Base-by-base conservation (phyloP, 2,888 invertebrate species). In the Polylopha cassiicola region DNA sequence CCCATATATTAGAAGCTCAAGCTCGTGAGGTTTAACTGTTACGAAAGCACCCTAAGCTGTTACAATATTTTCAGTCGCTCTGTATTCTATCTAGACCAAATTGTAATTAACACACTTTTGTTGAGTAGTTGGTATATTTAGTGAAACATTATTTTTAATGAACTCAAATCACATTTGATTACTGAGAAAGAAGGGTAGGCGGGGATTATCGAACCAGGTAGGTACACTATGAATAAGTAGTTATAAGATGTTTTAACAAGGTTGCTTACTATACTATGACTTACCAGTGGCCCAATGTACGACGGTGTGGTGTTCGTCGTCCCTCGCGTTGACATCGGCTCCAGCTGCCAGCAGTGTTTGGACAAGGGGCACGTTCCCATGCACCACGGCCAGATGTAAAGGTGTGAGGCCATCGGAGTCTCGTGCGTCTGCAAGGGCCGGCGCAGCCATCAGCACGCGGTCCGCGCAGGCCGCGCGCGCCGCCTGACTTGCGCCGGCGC, bases 241-340 rank as follows among this genome's bases (percentile, higher is more conserved):
- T 2, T 3, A 10, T 24, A 4, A 24, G 10, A 24, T 5, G 24
- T 9, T 8, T 27, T 3, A 7, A 14, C 15, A 26, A 1, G n/a
- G n/a, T n/a, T n/a, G n/a, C n/a, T n/a, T n/a, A 26, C 7, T 14
- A 13, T 4, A 14, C 8, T 14, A 6, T 7, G 6, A 60, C 81
- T 81, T 72, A 97, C 98, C 98, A 50, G 98, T 97, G 9, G 99
- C 98, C 99, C 99, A 99, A 74, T 99, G 99, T 5, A 98, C 93
- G 27, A 95, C 94, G 2, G 97, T 95, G 73, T 99, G 99, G 44
- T 94, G 93, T 70, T 99, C 98, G 60, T 94, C 91, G 75, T 99
- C 99, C 51, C 94, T 89, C 27, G 95, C 93, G 73, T 94, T 92
- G 49, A 98, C 91, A 65, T 97, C 93, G 4, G 97, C 97, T 22